These are phyloP conservation scores for Mormoops blainvillei DNA, from an alignment of 2,113 vertebrate genomes.

Conservation along the genomic window DNA sequence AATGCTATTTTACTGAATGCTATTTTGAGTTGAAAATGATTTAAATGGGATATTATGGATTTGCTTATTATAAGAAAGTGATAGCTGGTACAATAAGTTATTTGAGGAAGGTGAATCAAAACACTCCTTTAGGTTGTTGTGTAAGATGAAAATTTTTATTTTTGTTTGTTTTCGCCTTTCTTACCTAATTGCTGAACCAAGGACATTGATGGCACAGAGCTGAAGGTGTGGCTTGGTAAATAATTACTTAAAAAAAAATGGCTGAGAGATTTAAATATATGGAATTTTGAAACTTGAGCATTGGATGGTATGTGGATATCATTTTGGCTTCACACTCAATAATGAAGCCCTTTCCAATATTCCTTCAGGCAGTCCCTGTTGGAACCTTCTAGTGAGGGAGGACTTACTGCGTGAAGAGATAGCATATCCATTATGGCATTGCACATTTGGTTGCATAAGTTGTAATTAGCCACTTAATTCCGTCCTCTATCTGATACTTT, in stretches of 20 bases:
- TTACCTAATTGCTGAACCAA: not conserved
- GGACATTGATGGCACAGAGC: not conserved
- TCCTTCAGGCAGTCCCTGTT: not conserved
- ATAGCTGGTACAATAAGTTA: not conserved
- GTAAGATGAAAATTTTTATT: not conserved
- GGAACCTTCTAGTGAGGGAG: not conserved
- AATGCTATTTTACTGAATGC: not conserved
- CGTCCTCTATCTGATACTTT: not conserved
- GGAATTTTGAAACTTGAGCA: not conserved
- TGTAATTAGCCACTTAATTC: not conserved
- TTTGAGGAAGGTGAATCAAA: conserved; percentile 13
- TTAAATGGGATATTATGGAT: not conserved
- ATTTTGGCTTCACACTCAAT: not conserved
- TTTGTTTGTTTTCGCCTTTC: not conserved
- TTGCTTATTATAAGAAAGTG: not conserved
- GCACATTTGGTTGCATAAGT: not conserved
- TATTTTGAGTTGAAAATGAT: conserved; percentile 25
- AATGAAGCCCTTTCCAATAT: not conserved
- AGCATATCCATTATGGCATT: not conserved
- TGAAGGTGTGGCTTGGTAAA: not conserved
- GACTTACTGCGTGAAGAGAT: not conserved
- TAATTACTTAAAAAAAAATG: not conserved
- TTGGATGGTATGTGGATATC: not conserved
- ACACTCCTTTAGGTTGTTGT: not conserved
- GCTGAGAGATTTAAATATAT: not conserved